phyloP scores from a whole-genome alignment of 2,113 vertebrate genomes.

The Odontesthes bonariensis region DNA sequence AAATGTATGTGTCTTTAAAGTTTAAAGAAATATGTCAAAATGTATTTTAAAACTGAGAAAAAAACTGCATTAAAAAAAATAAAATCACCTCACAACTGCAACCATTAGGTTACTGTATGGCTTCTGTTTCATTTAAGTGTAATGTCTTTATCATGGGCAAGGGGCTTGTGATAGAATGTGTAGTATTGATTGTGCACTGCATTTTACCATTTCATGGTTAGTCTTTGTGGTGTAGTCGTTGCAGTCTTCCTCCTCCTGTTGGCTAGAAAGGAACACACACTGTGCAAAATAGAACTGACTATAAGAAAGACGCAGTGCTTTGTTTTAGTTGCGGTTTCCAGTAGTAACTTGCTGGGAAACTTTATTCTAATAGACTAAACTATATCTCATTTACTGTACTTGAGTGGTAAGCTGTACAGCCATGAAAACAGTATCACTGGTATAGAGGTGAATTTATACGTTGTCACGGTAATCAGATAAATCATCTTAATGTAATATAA shows the following conservation, averaged over 20 bases:
- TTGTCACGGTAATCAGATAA: background rate
- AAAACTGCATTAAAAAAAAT: too few relatives aligned
- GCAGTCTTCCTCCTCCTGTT: constrained; percentile 74
- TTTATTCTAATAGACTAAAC: background rate
- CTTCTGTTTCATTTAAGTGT: too few relatives aligned
- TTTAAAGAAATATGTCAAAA: background rate
- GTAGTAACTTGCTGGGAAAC: background rate
- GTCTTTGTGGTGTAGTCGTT: constrained; percentile 74
- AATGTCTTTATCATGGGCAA: background rate
- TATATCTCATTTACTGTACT: background rate
- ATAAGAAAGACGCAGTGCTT: background rate
- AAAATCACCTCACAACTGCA: too few relatives aligned
- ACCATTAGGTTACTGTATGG: too few relatives aligned
- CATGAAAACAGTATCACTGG: background rate
- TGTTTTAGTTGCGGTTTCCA: background rate
- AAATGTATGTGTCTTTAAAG: background rate
- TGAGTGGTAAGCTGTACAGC: too few relatives aligned
- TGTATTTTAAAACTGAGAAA: too few relatives aligned
- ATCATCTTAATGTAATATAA: constrained; percentile 77
- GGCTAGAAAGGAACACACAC: constrained; percentile 30
- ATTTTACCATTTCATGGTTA: constrained; percentile 74
- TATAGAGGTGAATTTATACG: background rate
- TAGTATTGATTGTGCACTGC: background rate
- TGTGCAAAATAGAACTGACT: background rate
- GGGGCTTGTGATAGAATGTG: background rate